Evolutionary conservation across 1,140 invertebrate genomes (phyloP).

Genomic region (Sarcophaga peregrina): DNA sequence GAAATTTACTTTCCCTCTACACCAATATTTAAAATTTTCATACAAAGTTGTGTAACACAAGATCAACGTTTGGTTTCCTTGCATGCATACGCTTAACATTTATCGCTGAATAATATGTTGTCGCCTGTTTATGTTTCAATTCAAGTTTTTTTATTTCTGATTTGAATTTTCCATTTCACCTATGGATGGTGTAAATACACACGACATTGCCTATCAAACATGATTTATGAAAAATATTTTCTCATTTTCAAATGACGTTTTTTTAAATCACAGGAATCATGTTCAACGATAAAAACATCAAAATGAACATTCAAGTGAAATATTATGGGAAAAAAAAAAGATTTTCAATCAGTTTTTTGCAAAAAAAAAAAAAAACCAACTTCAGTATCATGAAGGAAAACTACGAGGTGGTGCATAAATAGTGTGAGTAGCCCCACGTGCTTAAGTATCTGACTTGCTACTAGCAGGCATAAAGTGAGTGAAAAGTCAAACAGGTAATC

Average conservation of each 20-base stretch:
- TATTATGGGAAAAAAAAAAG: no score
- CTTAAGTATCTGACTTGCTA: no score
- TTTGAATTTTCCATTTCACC: background rate
- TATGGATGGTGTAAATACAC: background rate
- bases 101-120: background rate
- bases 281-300: no score
- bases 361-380: no score
- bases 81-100: background rate
- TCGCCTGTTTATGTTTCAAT: background rate
- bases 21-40: background rate
- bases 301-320: no score
- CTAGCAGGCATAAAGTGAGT: no score
- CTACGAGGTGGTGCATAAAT: no score
- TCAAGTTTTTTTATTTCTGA: background rate
- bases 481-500: no score
- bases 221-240: conserved; percentile 16
- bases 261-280: background rate
- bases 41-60: no score
- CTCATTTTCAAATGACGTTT: background rate
- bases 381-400: no score
- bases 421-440: no score
- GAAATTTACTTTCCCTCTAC: background rate
- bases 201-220: conserved; percentile 4
- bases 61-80: background rate
- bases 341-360: no score